Evolutionary conservation across 2,797 vertebrate genomes (phyloP).

Genomic region (Melanotaenia parkinsoni): DNA sequence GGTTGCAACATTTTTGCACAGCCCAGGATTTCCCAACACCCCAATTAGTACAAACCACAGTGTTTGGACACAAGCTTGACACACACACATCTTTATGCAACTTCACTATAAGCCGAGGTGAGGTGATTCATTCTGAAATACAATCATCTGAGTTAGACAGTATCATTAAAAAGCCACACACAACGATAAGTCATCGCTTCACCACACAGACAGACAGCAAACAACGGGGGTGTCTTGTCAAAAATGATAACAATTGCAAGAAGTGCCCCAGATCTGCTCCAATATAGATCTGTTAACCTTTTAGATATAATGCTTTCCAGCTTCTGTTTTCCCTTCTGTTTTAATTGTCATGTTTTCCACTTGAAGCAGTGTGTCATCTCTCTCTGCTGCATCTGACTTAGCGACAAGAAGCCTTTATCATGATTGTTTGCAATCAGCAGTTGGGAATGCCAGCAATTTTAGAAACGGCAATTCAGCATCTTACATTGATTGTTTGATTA

Average conservation of each 20-base stretch:
- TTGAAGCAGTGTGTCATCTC: conserved; percentile 16
- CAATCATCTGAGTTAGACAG: conserved; percentile 55
- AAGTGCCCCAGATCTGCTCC: conserved; percentile 13
- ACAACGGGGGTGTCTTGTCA: conserved; percentile 37
- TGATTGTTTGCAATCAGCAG: conserved; percentile 56
- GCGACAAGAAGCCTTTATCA: conserved; percentile 48
- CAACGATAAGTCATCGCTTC: conserved; percentile 29
- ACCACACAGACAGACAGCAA: conserved; percentile 30
- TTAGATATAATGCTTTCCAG: background rate
- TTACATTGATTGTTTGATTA: conserved; percentile 61
- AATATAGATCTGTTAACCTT: background rate
- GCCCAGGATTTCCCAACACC: conserved; percentile 50
- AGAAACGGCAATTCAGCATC: conserved; percentile 54
- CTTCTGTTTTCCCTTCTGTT: conserved; percentile 1
- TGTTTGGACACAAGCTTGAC: conserved; percentile 33
- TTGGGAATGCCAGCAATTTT: conserved; percentile 43
- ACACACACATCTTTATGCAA: conserved; percentile 33
- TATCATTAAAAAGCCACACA: conserved; percentile 64
- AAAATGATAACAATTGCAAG: conserved; percentile 13
- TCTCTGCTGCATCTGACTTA: conserved; percentile 38
- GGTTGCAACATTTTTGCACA: conserved; percentile 53
- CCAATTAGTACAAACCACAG: conserved; percentile 52
- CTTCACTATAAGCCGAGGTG: conserved; percentile 42
- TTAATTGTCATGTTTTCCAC: conserved; percentile 25
- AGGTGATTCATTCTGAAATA: conserved; percentile 58